phyloP scores from a whole-genome alignment of 2,888 invertebrate genomes.

The Trichacis sp. region DNA sequence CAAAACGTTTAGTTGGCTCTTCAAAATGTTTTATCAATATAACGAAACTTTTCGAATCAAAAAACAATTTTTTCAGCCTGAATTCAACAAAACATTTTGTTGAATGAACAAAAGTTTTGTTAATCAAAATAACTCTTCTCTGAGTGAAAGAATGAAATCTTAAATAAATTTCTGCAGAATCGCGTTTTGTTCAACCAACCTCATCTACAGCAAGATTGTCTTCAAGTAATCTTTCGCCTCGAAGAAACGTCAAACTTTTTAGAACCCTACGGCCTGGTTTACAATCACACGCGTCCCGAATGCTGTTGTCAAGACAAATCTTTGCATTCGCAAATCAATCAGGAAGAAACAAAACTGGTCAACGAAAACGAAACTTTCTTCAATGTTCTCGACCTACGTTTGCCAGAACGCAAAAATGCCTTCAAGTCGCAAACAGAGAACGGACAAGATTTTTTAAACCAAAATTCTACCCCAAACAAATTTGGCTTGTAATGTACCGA shows the following conservation, averaged over 20 bases:
- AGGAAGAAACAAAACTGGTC: background rate
- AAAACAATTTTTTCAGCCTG: too few species aligned
- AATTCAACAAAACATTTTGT: too few species aligned
- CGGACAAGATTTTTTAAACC: too few species aligned
- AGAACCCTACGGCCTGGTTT: background rate
- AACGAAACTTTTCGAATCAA: too few species aligned
- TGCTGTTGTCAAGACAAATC: background rate
- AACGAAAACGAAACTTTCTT: background rate
- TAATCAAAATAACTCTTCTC: too few species aligned
- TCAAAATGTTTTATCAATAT: too few species aligned
- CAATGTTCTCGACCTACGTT: slow-evolving; percentile 25
- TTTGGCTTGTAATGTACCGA: too few species aligned
- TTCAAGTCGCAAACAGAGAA: too few species aligned
- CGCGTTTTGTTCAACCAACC: too few species aligned
- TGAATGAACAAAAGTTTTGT: too few species aligned
- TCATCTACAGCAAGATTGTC: background rate
- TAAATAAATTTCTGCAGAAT: background rate
- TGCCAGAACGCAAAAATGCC: slow-evolving; percentile 19
- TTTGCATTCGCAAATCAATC: background rate
- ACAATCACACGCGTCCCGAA: background rate
- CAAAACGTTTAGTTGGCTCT: too few species aligned
- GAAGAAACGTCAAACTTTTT: background rate
- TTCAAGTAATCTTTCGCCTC: background rate
- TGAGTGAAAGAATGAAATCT: background rate
- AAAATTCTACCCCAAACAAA: too few species aligned